These are phyloP conservation scores for Oscheius sp. DNA, from an alignment of 1,140 invertebrate genomes.

Conservation along the genomic window DNA sequence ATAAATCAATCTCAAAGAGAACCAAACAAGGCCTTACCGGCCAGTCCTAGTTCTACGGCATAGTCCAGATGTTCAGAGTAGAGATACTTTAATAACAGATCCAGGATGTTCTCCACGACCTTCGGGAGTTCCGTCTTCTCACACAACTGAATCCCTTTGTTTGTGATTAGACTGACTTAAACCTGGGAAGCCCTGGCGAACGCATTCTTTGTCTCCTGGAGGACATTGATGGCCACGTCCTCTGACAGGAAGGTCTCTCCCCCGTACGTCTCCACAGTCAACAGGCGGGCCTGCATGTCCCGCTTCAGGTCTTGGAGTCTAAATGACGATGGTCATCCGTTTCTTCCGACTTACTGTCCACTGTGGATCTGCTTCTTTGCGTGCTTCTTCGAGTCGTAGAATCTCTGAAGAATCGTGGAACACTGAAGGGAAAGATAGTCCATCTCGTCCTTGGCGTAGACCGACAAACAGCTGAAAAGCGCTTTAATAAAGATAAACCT, in stretches of 20 bases:
- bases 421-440: slow-evolving; percentile 76
- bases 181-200: slow-evolving; percentile 57
- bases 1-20: slow-evolving; percentile 45
- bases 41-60: slow-evolving; percentile 85
- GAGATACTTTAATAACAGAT: slow-evolving; percentile 80
- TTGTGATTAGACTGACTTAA: slow-evolving; percentile 20
- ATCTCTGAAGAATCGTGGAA: slow-evolving; percentile 74
- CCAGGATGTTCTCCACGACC: slow-evolving; percentile 81
- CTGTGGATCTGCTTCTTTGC: slow-evolving; percentile 81
- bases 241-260: slow-evolving; percentile 96
- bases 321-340: slow-evolving; percentile 7
- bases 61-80: slow-evolving; percentile 92
- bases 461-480: slow-evolving; percentile 11
- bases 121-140: slow-evolving; percentile 73
- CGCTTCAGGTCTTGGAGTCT: slow-evolving; percentile 86
- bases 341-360: slow-evolving; percentile 62
- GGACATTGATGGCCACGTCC: slow-evolving; percentile 85
- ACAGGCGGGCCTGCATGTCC: slow-evolving; percentile 88
- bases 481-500: not conserved
- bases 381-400: slow-evolving; percentile 89
- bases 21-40: slow-evolving; percentile 63
- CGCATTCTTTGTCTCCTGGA: slow-evolving; percentile 86
- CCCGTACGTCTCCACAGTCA: slow-evolving; percentile 83
- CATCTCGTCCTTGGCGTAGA: slow-evolving; percentile 67
- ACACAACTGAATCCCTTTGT: slow-evolving; percentile 71